These are phyloP conservation scores for Eurytoma californica DNA, from an alignment of 2,888 invertebrate genomes.

Conservation along the genomic window DNA sequence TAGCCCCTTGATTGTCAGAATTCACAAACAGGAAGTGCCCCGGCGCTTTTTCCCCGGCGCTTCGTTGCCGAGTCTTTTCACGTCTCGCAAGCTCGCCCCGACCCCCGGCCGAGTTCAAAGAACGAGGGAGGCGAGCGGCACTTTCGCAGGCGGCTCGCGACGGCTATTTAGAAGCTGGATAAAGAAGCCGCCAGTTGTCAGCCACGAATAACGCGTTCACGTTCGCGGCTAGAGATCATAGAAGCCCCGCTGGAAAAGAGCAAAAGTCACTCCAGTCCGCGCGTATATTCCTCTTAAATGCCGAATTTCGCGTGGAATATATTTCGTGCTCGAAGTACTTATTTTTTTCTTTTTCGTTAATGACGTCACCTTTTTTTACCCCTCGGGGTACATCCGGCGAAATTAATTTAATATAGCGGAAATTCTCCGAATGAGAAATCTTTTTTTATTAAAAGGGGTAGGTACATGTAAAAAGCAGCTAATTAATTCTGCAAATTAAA, in stretches of 20 bases:
- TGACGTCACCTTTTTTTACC: too few species aligned
- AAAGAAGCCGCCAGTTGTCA: not conserved
- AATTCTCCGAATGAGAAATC: not conserved
- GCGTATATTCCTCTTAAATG: too few species aligned
- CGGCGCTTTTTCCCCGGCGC: not conserved
- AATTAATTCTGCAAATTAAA: too few species aligned
- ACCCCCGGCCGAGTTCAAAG: constrained; percentile 28
- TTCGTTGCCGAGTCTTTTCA: constrained; percentile 31
- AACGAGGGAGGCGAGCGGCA: not conserved
- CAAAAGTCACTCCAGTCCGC: not conserved
- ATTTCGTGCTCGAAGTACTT: too few species aligned
- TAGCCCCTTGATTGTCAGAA: constrained; percentile 46
- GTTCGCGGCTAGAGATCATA: not conserved
- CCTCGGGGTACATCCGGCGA: not conserved
- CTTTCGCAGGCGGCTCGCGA: constrained; percentile 21
- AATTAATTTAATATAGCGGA: not conserved
- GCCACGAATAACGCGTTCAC: not conserved
- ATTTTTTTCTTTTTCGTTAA: too few species aligned
- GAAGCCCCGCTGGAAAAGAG: not conserved
- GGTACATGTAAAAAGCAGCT: too few species aligned
- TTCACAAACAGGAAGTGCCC: constrained; percentile 9
- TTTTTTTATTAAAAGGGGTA: not conserved
- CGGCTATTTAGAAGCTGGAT: constrained; percentile 10
- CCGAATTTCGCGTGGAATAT: too few species aligned
- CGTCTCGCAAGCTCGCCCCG: constrained; percentile 10